Conservation (phyloP, 2,797 vertebrate genomes). For the Aythya fuligula region DNA sequence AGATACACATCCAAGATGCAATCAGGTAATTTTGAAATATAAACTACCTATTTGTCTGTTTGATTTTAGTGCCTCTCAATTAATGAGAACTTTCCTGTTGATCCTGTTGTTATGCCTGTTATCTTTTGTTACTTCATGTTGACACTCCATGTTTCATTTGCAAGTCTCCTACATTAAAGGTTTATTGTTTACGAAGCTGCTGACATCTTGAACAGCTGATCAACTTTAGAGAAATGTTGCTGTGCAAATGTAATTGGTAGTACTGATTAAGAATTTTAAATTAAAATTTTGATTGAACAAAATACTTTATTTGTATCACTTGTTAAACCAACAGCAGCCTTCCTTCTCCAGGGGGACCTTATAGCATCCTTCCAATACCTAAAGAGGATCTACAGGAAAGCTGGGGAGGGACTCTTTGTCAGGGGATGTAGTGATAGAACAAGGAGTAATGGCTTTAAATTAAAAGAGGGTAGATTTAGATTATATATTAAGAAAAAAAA, state of each 20-base stretch:
- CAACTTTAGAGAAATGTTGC: not conserved
- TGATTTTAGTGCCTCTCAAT: not conserved
- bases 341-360: not conserved
- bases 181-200: not conserved
- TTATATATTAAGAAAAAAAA: no score
- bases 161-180: not conserved
- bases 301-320: accelerated
- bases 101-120: not conserved
- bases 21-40: not conserved
- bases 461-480: no score
- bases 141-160: not conserved
- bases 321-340: not conserved
- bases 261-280: not conserved
- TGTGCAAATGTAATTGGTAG: not conserved
- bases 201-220: not conserved
- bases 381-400: no score
- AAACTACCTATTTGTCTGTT: not conserved
- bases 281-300: not conserved
- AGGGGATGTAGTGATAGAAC: no score
- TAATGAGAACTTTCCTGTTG: accelerated
- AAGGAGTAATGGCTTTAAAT: no score
- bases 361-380: no score
- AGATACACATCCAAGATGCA: not conserved
- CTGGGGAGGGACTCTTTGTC: no score
- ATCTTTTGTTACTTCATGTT: no score